Percentiles rank a stretch among this genome's conserved stretches.
Evolutionary conservation across 2,797 vertebrate genomes (phyloP).

Genomic region (Masticophis lateralis): DNA sequence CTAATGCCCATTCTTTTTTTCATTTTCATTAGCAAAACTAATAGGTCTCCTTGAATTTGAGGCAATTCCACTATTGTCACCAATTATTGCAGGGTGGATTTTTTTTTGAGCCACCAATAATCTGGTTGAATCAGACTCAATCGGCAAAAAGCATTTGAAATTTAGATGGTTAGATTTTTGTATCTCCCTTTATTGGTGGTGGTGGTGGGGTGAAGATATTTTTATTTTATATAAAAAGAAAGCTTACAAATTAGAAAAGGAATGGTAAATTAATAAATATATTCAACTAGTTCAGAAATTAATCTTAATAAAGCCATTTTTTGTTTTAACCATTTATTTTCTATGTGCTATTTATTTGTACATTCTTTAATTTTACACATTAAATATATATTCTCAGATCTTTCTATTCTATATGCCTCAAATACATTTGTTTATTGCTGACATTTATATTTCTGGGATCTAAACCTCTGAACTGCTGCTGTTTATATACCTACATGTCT

Average conservation of each 20-base stretch:
- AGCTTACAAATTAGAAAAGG: neutral
- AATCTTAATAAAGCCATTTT: neutral
- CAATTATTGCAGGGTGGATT: neutral
- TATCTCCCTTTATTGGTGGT: neutral
- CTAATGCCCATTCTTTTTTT: neutral
- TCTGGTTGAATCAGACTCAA: neutral
- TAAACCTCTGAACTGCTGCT: neutral
- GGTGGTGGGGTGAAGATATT: neutral
- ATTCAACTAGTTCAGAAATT: neutral
- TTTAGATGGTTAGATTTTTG: neutral
- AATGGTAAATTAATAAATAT: neutral
- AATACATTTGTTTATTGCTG: neutral
- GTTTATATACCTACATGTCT: neutral
- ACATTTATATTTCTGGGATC: neutral
- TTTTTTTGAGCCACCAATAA: neutral
- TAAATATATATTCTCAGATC: neutral
- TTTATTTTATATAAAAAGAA: neutral
- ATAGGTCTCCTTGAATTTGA: neutral
- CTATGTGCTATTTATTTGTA: neutral
- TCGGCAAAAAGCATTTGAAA: neutral
- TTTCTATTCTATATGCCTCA: neutral
- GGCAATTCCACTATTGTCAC: neutral
- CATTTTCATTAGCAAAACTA: neutral
- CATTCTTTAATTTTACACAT: too few relatives aligned
- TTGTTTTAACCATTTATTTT: neutral